These are phyloP conservation scores for Mesocricetus auratus DNA, from an alignment of 2,113 vertebrate genomes.

Conservation along the genomic window DNA sequence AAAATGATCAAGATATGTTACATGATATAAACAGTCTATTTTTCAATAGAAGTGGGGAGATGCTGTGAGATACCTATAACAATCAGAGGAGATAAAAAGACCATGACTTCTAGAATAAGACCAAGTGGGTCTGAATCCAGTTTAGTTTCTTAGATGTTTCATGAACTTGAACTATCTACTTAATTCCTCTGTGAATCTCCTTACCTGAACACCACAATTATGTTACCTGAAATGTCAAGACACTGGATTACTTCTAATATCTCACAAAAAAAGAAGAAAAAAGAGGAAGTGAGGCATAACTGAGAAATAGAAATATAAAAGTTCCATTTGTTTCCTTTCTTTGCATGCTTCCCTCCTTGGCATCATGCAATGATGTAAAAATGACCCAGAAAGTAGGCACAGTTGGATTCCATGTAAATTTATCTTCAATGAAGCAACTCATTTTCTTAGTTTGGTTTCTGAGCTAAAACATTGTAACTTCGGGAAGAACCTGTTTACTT, in stretches of 20 bases:
- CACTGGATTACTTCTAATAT: not conserved
- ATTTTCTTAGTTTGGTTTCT: not conserved
- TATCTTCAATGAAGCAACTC: not conserved
- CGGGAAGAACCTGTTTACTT: not conserved
- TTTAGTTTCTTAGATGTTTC: not conserved
- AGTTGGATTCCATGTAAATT: not conserved
- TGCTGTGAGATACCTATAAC: not conserved
- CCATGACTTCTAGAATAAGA: not conserved
- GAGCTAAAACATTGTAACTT: not conserved
- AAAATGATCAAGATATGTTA: not conserved
- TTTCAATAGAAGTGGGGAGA: not conserved
- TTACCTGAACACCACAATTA: not conserved
- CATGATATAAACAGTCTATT: not conserved
- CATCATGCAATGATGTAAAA: not conserved
- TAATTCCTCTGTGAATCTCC: not conserved
- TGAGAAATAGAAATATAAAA: not conserved
- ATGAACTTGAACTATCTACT: not conserved
- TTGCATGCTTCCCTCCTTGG: not conserved
- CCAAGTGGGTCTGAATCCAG: not conserved
- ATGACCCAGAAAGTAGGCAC: not conserved
- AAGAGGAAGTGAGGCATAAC: not conserved
- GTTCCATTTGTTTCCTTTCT: not conserved
- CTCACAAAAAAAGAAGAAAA: not conserved
- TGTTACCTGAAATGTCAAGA: not conserved
- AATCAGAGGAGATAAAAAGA: not conserved